Base-by-base conservation (phyloP, 1,140 invertebrate genomes). In the Saxidomus purpurata region DNA sequence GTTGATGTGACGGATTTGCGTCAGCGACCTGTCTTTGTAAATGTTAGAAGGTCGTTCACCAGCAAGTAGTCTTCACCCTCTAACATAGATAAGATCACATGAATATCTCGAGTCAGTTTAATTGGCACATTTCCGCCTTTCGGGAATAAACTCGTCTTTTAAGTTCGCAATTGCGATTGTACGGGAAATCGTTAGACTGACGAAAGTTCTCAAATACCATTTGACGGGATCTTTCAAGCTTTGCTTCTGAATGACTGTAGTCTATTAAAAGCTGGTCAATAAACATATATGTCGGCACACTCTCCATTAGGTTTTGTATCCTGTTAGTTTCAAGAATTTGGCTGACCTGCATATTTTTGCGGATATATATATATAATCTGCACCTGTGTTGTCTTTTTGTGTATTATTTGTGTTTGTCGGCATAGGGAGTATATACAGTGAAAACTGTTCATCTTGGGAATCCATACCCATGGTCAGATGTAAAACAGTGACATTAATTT, bases 131-230 rank as follows among this genome's bases (percentile, higher is more conserved):
- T 49, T 59, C 61, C 49, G 17, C 79, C 79, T 47, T 11, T 55
- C 79, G 25, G 13, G 79, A 34, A 34, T 31, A 15, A 25, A 81
- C 52, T 13, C 47, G 79, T 19, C 52, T 22, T 81, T 81, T 81
- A 8, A 81, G 36, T 38, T 81, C 79, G 22, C 22, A 22, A 36
- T 81, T 19, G 9, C 31, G 22, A 38, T 34, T 31, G 52, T 52
- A 81, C 22, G 79, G 79, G n/a, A 49, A 81, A 81, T 81, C 79
- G 17, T 55, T 28, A 59, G 25, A 52, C 61, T 31, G 34, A 31
- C 34, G 28, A 13, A 36, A 15, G 9, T 15, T 36, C n/a, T 67
- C 63, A n/a, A 67, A 67, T 9, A 67, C 6, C 25, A 67, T 31
- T 31, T 67, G 63, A 9, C 63, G n/a, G 28, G 63, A 31, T 11